phyloP scores from a whole-genome alignment of 2,797 vertebrate genomes.

The Loris lydekkerianus region DNA sequence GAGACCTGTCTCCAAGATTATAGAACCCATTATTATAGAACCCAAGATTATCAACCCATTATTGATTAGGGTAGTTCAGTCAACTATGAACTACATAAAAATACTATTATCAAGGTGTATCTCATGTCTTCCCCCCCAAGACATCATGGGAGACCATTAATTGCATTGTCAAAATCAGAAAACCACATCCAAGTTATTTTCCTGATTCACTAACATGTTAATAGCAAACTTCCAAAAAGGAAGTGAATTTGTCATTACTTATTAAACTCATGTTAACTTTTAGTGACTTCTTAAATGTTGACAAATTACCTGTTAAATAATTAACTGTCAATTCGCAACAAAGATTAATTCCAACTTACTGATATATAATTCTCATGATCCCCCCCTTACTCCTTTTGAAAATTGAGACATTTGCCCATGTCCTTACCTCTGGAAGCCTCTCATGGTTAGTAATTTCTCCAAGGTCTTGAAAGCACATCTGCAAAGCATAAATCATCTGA shows the following conservation, averaged over 20 bases:
- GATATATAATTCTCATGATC: neutral
- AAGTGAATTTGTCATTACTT: neutral
- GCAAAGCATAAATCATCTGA: neutral
- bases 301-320: neutral
- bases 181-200: neutral
- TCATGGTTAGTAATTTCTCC: neutral
- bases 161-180: neutral
- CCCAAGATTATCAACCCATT: neutral
- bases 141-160: neutral
- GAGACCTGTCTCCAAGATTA: neutral
- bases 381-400: neutral
- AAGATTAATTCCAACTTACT: neutral
- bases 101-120: neutral
- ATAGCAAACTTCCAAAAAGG: slow-evolving; percentile 23
- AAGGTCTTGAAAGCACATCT: neutral
- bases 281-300: neutral
- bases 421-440: neutral
- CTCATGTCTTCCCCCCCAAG: neutral
- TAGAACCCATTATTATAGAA: neutral
- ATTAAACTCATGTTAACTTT: neutral
- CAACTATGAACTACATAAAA: neutral
- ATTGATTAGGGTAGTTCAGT: neutral
- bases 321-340: neutral
- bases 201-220: neutral
- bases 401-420: neutral